Evolutionary conservation across 1,140 invertebrate genomes (phyloP).

Genomic region (Drosophila obscura): DNA sequence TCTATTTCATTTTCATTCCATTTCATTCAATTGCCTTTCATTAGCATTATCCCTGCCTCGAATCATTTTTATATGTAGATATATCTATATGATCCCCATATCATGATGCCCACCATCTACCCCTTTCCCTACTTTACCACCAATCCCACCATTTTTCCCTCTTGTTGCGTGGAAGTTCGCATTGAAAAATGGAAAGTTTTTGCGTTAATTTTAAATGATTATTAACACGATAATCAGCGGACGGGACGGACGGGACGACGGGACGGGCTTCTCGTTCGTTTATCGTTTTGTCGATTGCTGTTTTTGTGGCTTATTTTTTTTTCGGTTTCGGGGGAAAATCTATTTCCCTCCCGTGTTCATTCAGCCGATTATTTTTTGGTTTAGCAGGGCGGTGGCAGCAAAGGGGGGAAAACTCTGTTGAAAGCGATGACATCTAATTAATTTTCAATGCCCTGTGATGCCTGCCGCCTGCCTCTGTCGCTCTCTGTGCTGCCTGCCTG

Average conservation of each 20-base stretch:
- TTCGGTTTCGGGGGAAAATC: slow-evolving; percentile 19
- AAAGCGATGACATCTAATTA: slow-evolving; percentile 58
- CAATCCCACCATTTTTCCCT: background rate
- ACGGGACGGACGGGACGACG: no score
- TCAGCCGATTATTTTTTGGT: slow-evolving; percentile 27
- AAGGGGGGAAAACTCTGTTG: slow-evolving; percentile 27
- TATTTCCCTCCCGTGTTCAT: slow-evolving; percentile 28
- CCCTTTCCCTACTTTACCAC: background rate
- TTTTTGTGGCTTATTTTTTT: slow-evolving; percentile 11
- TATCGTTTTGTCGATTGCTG: slow-evolving; percentile 24
- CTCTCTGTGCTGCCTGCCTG: background rate
- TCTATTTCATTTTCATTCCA: slow-evolving; percentile 22
- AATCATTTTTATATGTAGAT: background rate
- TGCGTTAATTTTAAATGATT: slow-evolving; percentile 50
- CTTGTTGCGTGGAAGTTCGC: slow-evolving; percentile 24
- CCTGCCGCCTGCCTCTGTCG: background rate
- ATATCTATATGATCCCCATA: no score
- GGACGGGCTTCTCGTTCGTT: slow-evolving; percentile 2
- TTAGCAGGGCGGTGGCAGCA: no score
- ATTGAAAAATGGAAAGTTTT: slow-evolving; percentile 49
- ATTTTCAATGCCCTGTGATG: slow-evolving; percentile 28
- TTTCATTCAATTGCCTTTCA: slow-evolving; percentile 48
- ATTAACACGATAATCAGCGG: slow-evolving; percentile 48
- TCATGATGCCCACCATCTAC: no score
- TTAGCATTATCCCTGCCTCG: slow-evolving; percentile 32